A percentile compares a stretch with the other conserved stretches of the same genome.
phyloP scores from a whole-genome alignment of 2,797 vertebrate genomes.

The Rhinoraja longicauda region DNA sequence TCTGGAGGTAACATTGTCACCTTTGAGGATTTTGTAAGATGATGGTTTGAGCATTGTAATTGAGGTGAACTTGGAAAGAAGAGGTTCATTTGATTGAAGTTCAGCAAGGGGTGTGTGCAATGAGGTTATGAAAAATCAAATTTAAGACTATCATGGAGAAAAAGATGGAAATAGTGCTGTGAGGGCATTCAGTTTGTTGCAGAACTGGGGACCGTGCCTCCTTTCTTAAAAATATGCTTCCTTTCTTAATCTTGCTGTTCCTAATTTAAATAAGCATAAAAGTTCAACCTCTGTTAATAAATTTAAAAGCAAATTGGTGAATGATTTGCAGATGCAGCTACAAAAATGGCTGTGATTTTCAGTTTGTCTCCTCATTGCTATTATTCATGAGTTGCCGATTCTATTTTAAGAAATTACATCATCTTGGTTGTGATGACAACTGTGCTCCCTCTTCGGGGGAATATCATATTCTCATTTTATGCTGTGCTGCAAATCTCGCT shows the following conservation, averaged over 20 bases:
- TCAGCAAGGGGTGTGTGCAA: neutral
- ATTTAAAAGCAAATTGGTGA: neutral
- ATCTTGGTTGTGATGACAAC: slow-evolving; percentile 70
- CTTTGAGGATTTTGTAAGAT: neutral
- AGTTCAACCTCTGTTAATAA: neutral
- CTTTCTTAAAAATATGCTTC: neutral
- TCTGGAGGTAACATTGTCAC: neutral
- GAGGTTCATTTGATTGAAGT: neutral
- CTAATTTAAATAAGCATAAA: neutral
- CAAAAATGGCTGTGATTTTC: slow-evolving; percentile 44
- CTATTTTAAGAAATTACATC: slow-evolving; percentile 93
- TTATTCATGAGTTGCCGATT: slow-evolving; percentile 62
- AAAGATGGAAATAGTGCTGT: neutral
- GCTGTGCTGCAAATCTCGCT: slow-evolving; percentile 49
- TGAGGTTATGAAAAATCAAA: too few species aligned
- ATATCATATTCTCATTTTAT: slow-evolving; percentile 59
- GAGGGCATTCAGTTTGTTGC: neutral
- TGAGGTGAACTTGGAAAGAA: neutral
- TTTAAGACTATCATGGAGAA: neutral
- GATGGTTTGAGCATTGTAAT: neutral
- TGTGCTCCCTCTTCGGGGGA: slow-evolving; percentile 56
- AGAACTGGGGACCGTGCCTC: neutral
- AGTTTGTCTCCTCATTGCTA: slow-evolving; percentile 56
- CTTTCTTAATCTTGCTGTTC: neutral
- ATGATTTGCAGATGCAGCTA: slow-evolving; percentile 31